These are phyloP conservation scores for Myotis planiceps DNA, from an alignment of 2,797 vertebrate genomes.

Conservation along the genomic window DNA sequence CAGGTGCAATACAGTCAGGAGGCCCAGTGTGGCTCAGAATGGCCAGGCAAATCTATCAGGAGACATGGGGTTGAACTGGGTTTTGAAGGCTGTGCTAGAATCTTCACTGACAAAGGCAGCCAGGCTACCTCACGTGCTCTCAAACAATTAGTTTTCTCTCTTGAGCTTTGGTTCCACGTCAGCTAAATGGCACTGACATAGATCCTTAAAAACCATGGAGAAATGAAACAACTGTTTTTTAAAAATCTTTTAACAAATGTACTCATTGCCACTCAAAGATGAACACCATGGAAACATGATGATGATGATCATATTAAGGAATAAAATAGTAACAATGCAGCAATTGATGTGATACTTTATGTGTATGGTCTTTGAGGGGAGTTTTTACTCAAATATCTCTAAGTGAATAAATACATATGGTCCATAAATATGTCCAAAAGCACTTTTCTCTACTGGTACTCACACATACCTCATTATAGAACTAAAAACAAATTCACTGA, in stretches of 20 bases:
- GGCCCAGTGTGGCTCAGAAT: neutral
- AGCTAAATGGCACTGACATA: neutral
- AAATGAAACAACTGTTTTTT: neutral
- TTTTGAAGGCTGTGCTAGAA: neutral
- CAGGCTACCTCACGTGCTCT: neutral
- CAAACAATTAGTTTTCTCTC: neutral
- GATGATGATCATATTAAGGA: constrained; percentile 14
- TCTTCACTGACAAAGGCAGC: neutral
- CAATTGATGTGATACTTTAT: constrained; percentile 9
- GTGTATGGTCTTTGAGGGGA: constrained; percentile 16
- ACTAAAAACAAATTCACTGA: constrained; percentile 63
- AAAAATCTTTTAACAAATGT: neutral
- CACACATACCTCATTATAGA: constrained; percentile 33
- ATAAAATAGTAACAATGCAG: constrained; percentile 41
- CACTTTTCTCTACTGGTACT: constrained; percentile 36
- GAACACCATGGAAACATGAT: constrained; percentile 1
- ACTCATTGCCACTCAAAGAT: neutral
- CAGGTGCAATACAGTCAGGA: neutral
- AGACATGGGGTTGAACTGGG: neutral
- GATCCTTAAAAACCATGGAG: neutral
- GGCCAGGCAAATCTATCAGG: neutral
- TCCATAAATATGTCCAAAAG: constrained; percentile 51
- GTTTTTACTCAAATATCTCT: constrained; percentile 43
- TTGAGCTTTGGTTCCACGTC: neutral
- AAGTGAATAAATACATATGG: constrained; percentile 52